Base-by-base conservation (phyloP, 1,140 invertebrate species). In the Ctenoplectra terminalis region DNA sequence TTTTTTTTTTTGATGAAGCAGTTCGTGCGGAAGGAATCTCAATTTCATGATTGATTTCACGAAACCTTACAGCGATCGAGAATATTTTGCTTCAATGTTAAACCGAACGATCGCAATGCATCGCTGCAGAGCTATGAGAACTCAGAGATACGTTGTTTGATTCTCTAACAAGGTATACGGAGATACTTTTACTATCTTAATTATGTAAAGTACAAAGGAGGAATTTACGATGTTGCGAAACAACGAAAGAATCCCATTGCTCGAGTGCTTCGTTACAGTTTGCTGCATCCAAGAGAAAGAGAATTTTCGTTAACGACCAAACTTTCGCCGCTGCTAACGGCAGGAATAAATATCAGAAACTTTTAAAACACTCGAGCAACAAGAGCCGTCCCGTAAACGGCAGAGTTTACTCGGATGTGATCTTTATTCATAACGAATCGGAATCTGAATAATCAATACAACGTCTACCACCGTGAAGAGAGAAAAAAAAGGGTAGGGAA, bases 341-440 rank as follows among this genome's bases (percentile, higher is more conserved):
- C 0, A 37, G 58, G 34, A 15, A 46, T 58, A 58, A 70, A 48
- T 31, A 73, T 63, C 46, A 26, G 56, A 46, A 61, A 80, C 43
- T 50, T 72, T 15, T 26, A 7, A 43, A 46, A 26, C 26, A 31
- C 43, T 43, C 69, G n/a, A 40, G 50, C 20, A 56, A 43, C 15
- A n/a, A 76, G 48, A 31, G 46, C 23, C 71, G 48, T 63, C 48
- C 48, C 11, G 15, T 73, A 71, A 80, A 73, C 54, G 40, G 56
- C 26, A 7, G 46, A 50, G 58, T 52, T 63, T 63, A 61, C 56
- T 64, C 37, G 17, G 34, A 80, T 43, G 58, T 72, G 48, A 75
- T 81, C 79, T 75, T 81, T 81, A 81, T 81, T 81, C 72, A 81
- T 75, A 81, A 75, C 71, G 79, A 81, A 81, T 75, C 46, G 17